Conservation (phyloP, 2,888 invertebrate genomes). For the Polydesmus complanatus region DNA sequence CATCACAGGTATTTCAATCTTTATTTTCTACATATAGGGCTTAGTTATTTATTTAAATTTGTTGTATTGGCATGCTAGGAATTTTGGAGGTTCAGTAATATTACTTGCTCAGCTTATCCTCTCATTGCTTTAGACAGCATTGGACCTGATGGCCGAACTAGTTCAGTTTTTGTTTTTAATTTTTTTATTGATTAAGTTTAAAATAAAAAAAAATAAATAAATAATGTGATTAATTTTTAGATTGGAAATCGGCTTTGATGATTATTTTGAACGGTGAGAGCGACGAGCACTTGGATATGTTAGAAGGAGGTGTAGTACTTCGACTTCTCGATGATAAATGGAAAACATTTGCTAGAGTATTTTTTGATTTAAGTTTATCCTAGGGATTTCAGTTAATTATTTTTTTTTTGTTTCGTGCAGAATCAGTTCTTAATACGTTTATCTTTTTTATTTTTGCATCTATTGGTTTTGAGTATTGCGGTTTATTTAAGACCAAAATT, state of each 20-base stretch:
- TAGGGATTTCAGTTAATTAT: background rate
- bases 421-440: conserved; percentile 85
- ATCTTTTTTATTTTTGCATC: conserved; percentile 70
- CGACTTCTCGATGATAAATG: conserved; percentile 94
- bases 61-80: too few relatives aligned
- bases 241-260: conserved; percentile 96
- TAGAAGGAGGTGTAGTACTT: conserved; percentile 96
- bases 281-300: conserved; percentile 95
- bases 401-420: conserved; percentile 40
- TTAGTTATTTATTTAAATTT: background rate
- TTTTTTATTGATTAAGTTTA: too few relatives aligned
- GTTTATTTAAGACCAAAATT: conserved; percentile 58
- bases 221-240: conserved; percentile 38
- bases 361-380: conserved; percentile 20
- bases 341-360: conserved; percentile 93
- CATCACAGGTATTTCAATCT: too few relatives aligned
- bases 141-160: conserved; percentile 83
- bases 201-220: background rate
- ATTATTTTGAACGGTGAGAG: conserved; percentile 95
- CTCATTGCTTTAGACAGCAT: conserved; percentile 91
- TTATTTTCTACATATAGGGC: background rate
- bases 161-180: conserved; percentile 43
- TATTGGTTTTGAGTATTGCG: conserved; percentile 73
- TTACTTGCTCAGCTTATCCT: conserved; percentile 95
- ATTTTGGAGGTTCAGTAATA: conserved; percentile 98